Base-by-base conservation (phyloP, 2,888 invertebrate genomes). In the Sarcophaga rosellei region DNA sequence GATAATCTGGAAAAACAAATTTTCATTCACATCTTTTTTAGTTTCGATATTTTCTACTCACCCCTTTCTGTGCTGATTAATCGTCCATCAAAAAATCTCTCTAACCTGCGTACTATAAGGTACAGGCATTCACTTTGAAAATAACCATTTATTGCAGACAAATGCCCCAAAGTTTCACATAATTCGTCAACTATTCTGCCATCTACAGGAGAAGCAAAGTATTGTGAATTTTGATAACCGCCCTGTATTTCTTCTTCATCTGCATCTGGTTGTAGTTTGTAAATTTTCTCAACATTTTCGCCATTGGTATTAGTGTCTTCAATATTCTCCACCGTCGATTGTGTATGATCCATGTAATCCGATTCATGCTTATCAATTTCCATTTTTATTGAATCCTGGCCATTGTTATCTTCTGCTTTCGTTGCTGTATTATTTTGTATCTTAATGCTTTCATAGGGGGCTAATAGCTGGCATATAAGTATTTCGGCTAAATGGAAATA, bases 401-500 rank as follows among this genome's bases (percentile, higher is more conserved):
- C 35, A 35, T 53, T 59, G 20, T 69, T 12, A 20, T 75, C 23
- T 72, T 80, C 72, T 6, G 74, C 44, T 76, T 80, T 80, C 5
- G 70, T 57, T 15, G 62, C 4, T 15, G 69, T 15, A 3, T 70
- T 25, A n/a, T 65, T 82, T 10, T 90, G 84, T 5, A 89, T 84
- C 61, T 91, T 91, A 3, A 92, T 92, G n/a, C 91, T 89, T 74
- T 93, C 93, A 76, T 89, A 91, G 0, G 92, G 92, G 3, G 92
- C 93, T 80, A 93, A 87, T 2, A 93, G 85, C 72, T 93, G 91
- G 11, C 93, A 92, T 15, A 92, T 89, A 3, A 93, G 89, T 25
- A 93, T 90, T 85, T 93, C 93, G 1, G 93, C 90, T 45, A 93
- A 87, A 85, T 93, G 90, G 66, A 92, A 93, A 65, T 92, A 91